Conservation (phyloP, 2,797 vertebrate genomes). For the Scyliorhinus canicula region DNA sequence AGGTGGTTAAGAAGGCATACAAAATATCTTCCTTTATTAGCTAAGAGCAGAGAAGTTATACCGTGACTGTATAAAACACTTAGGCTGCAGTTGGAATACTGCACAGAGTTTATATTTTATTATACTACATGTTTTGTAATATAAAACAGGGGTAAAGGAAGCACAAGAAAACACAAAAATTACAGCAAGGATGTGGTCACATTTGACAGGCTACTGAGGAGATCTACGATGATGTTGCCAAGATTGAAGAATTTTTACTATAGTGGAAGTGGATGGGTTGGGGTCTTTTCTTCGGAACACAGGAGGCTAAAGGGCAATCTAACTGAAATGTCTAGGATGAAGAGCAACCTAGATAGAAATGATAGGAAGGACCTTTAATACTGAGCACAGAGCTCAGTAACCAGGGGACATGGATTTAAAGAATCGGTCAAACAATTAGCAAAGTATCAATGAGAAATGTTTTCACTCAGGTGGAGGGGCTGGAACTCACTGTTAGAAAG, state of each 20-base stretch:
- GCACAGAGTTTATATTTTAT: too few species aligned
- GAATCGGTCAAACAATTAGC: too few species aligned
- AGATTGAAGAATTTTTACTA: too few species aligned
- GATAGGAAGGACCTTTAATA: neutral
- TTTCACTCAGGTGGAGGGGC: too few species aligned
- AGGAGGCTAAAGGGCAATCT: neutral
- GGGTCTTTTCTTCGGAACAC: too few species aligned
- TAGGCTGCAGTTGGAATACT: neutral
- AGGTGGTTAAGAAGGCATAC: neutral
- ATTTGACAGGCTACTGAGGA: neutral
- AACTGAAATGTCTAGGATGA: neutral
- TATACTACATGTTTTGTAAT: too few species aligned
- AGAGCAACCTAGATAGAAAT: neutral
- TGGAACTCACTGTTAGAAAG: too few species aligned
- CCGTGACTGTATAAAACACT: neutral
- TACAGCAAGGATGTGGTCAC: neutral
- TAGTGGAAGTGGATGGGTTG: too few species aligned
- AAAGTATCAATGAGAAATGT: too few species aligned
- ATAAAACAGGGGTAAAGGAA: too few species aligned
- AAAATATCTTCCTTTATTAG: neutral
- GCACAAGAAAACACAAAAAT: too few species aligned
- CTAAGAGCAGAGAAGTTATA: neutral
- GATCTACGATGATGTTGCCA: neutral
- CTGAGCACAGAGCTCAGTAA: neutral
- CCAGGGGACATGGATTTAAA: too few species aligned